Base-by-base conservation (phyloP, 2,888 invertebrate genomes). In the Ectemnius continuus region DNA sequence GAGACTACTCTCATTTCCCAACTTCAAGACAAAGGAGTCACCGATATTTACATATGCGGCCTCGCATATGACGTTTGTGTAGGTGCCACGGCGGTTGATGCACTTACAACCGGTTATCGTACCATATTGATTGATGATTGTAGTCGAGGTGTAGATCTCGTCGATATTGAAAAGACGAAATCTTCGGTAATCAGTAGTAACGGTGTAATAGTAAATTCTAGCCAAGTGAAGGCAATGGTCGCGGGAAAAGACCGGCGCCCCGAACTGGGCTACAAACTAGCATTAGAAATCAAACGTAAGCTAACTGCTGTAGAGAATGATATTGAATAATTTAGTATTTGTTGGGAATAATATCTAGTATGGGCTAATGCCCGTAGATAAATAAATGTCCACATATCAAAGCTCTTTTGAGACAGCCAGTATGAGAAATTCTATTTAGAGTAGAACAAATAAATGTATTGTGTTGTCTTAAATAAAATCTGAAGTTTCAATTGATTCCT, bases 21-120 rank as follows among this genome's bases (percentile, higher is more conserved):
- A 88, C 93, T 99, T 71, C 94, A 95, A 73, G 92, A 94, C 91
- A 94, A 95, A 85, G 94, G 94, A 70, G 95, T 97, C 63, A 97
- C 97, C 4, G 98, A 98, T 90, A 96, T 99, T 82, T 98, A 97
- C 91, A 95, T 98, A 56, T 98, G 98, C 88, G 99, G 99, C 0
- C 92, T 99, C 75, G 99, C 99, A 0, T 98, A 97, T 88, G 99
- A 99, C 91, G 96, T 98, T 60, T 99, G 99, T 90, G 98, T 99
- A 5, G 97, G 96, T 0, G 96, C 97, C 4, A 98, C 98, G 0
- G 96, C 97, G 48, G 94, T 95, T 0, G 97, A 98, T 91, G 96
- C 98, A 0, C 91, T 97, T n/a, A 96, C 96, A 1, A 96, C 96
- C 83, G 98, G 98, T 0, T 98, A 97, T 92, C 94, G 98, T 79